Evolutionary conservation across 2,797 vertebrate species (phyloP).

Genomic region (Gymnothorax javanicus): DNA sequence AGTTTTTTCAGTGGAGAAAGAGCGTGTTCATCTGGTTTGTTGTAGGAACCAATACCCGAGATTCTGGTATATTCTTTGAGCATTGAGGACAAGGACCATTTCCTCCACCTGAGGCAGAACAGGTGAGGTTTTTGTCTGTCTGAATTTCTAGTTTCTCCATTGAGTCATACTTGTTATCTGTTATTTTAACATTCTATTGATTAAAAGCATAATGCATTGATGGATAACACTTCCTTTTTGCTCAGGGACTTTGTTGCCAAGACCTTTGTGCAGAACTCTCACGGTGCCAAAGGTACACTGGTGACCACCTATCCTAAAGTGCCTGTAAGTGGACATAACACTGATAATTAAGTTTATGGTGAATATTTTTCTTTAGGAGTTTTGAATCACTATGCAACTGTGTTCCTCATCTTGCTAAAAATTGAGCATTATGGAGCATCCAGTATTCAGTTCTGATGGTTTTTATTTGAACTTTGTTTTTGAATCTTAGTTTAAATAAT

Average conservation of each 20-base stretch:
- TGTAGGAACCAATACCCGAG: constrained; percentile 56
- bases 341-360: background rate
- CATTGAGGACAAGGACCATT: constrained; percentile 61
- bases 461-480: background rate
- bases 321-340: constrained; percentile 58
- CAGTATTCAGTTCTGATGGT: background rate
- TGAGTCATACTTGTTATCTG: background rate
- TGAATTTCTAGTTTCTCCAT: background rate
- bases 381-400: background rate
- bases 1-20: background rate
- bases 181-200: background rate
- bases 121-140: constrained; percentile 51
- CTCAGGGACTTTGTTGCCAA: constrained; percentile 81
- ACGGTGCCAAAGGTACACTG: constrained; percentile 57
- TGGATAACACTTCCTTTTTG: constrained; percentile 20
- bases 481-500: background rate
- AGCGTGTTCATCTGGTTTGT: background rate
- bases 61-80: constrained; percentile 59
- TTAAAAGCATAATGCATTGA: background rate
- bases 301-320: constrained; percentile 50
- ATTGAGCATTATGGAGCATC: too few species aligned
- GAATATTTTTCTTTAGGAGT: background rate
- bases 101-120: constrained; percentile 68
- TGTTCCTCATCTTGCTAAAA: too few species aligned
- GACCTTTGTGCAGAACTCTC: constrained; percentile 71